Evolutionary conservation across 2,113 vertebrate species (phyloP), one percentile per base, ranked within the genome.

Genomic region (Nyctereutes procyonoides): DNA sequence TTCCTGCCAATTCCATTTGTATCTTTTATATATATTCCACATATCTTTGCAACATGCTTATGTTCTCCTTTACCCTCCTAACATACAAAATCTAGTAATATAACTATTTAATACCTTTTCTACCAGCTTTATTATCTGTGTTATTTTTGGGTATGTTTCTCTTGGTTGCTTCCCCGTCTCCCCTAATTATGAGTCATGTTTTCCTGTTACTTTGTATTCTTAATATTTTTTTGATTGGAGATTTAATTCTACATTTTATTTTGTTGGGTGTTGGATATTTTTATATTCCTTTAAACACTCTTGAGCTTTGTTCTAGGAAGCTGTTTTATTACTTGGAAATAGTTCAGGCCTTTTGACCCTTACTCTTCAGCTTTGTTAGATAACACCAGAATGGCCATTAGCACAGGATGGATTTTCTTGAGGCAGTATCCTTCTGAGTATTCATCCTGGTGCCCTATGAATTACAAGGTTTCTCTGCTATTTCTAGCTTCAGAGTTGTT

Each of bases 351-450:
- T 38, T 56, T 8, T 2, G 32, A 79, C 38, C 69, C 35, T 80
- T 30, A 3, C 26, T 26, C 43, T 28, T 12, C 11, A 77, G 53
- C n/a, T n/a, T 35, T 7, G 80, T 22, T 24, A 22, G 58, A 43
- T 38, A 35, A 71, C 53, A 28, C 55, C 26, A 24, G 35, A 76
- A 3, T 1, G 48, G 20, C 58, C 22, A 1, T 53, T 1, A 4
- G 95, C 32, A 6, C 3, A 10, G 71, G 77, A 65, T 6, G 7
- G 0, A 24, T 24, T 15, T 8, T 82, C 43, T 20, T 1, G n/a
- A 43, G 55, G 55, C 92, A 4, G 0, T 0, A 0, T 1, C 90
- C 48, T 26, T 55, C 79, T 8, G 55, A 3, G 6, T 0, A 0
- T 28, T n/a, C 8, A 4, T 8, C 84, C 62, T 1, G 35, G 30